These are phyloP conservation scores for Ceuthmochares aereus DNA, from an alignment of 2,113 vertebrate genomes.

Conservation along the genomic window DNA sequence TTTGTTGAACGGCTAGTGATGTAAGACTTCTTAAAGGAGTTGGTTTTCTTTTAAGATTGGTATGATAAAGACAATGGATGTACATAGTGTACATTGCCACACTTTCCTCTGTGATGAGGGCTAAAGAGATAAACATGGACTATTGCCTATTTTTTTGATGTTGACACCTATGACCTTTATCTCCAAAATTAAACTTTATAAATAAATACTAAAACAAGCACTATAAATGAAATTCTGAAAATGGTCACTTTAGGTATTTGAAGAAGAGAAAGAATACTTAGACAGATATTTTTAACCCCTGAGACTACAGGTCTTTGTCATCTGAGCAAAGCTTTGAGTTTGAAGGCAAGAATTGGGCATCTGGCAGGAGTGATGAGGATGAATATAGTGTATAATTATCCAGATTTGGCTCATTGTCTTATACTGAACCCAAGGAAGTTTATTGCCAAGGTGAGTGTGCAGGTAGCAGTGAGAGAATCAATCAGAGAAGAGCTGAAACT, in stretches of 20 bases:
- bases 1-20: background rate
- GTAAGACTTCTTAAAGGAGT: background rate
- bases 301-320: background rate
- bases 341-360: background rate
- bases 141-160: background rate
- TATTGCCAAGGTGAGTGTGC: background rate
- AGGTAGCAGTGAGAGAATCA: background rate
- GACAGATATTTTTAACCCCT: background rate
- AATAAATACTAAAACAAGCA: background rate
- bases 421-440: background rate
- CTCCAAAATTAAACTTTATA: background rate
- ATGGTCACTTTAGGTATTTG: background rate
- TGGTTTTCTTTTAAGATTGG: background rate
- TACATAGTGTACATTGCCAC: background rate
- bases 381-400: background rate
- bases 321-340: background rate
- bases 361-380: background rate
- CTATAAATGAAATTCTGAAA: background rate
- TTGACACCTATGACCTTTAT: background rate
- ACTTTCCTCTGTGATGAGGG: background rate
- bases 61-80: background rate
- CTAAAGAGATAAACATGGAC: background rate
- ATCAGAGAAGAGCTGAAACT: background rate
- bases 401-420: background rate
- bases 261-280: background rate